Percentiles rank a stretch among this genome's conserved stretches.
Conservation (phyloP, 1,140 invertebrate species). For the Drosophila littoralis region DNA sequence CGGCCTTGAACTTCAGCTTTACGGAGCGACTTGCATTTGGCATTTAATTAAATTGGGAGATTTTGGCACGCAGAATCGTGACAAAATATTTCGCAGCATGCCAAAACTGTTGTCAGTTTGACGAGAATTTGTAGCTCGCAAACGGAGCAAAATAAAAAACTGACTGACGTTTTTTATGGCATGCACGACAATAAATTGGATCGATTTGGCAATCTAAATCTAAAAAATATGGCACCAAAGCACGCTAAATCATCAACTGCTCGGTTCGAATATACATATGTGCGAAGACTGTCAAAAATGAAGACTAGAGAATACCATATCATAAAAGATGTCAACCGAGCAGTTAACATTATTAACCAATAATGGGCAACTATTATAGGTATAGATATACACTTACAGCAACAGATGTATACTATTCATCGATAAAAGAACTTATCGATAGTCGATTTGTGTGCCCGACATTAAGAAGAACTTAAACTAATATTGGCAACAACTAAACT, state of each 20-base stretch:
- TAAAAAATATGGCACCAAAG: neutral
- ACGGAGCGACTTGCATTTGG: slow-evolving; percentile 20
- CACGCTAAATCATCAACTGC: neutral
- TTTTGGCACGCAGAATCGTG: slow-evolving; percentile 72
- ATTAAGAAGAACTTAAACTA: too few species aligned
- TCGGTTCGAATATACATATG: neutral
- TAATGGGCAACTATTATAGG: too few species aligned
- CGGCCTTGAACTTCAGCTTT: slow-evolving; percentile 68
- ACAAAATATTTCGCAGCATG: slow-evolving; percentile 64
- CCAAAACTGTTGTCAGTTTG: neutral
- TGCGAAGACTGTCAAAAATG: neutral
- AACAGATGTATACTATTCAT: too few species aligned
- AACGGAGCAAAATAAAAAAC: neutral
- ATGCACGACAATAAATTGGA: slow-evolving; percentile 38
- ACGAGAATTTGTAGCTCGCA: neutral
- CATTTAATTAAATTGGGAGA: slow-evolving; percentile 54
- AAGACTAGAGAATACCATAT: too few species aligned
- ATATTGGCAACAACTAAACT: too few species aligned
- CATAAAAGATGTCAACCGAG: too few species aligned
- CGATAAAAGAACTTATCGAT: too few species aligned
- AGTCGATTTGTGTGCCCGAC: too few species aligned
- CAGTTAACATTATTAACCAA: too few species aligned
- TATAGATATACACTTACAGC: too few species aligned
- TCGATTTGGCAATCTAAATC: slow-evolving; percentile 57
- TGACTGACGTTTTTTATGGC: slow-evolving; percentile 48